These are phyloP conservation scores for Nomada goodeniana DNA, from an alignment of 2,888 invertebrate species.

Conservation along the genomic window DNA sequence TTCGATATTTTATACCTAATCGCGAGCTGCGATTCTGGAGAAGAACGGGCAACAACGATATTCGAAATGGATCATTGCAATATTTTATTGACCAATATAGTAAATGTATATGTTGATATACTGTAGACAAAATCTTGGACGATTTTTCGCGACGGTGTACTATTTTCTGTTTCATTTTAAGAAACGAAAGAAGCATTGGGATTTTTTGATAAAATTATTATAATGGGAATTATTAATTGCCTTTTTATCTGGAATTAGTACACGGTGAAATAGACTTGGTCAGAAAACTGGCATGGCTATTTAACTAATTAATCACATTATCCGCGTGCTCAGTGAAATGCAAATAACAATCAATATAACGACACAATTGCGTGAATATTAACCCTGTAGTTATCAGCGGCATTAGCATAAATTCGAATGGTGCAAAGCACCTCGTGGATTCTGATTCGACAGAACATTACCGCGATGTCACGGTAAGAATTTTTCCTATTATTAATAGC, in stretches of 20 bases:
- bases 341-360: constrained; percentile 30
- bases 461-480: background rate
- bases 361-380: constrained; percentile 20
- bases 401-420: constrained; percentile 24
- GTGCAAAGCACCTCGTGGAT: background rate
- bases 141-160: too few relatives aligned
- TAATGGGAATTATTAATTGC: background rate
- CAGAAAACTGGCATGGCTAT: background rate
- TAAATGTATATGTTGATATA: too few relatives aligned
- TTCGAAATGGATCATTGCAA: too few relatives aligned
- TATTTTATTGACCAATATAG: too few relatives aligned
- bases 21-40: background rate
- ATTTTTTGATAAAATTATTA: background rate
- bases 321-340: background rate
- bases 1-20: constrained; percentile 33
- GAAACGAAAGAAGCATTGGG: background rate
- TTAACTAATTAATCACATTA: constrained; percentile 10
- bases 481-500: background rate
- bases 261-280: background rate
- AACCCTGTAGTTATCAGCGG: constrained; percentile 19
- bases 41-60: too few relatives aligned
- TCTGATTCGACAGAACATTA: background rate
- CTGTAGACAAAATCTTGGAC: too few relatives aligned
- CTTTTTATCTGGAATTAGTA: too few relatives aligned
- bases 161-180: too few relatives aligned